Conservation (phyloP, 1,140 invertebrate species). For the Steinernema khuongi region DNA sequence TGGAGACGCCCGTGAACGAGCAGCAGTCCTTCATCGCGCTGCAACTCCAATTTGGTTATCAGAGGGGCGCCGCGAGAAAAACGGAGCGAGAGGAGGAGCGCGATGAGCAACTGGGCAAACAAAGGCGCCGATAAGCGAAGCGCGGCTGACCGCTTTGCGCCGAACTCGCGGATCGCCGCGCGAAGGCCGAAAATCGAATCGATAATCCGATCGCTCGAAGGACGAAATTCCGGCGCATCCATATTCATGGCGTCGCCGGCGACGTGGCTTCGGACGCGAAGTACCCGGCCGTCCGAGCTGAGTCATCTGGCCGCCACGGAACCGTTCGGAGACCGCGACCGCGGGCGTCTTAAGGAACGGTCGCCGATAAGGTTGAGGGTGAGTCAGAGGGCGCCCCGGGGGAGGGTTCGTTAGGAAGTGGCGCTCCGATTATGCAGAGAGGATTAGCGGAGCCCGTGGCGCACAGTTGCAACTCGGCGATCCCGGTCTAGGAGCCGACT, state of each 20-base stretch:
- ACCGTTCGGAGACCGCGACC: too few relatives aligned
- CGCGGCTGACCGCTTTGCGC: slow-evolving; percentile 2
- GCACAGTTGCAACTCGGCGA: too few relatives aligned
- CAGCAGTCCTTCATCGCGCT: slow-evolving; percentile 8
- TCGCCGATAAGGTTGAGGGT: background rate
- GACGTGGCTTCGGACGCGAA: background rate
- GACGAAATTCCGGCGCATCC: background rate
- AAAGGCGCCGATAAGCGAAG: background rate
- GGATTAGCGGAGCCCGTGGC: too few relatives aligned
- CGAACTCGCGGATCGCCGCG: background rate
- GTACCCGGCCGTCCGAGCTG: background rate
- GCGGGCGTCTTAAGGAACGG: background rate
- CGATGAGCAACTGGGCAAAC: slow-evolving; percentile 10
- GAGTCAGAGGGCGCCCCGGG: too few relatives aligned
- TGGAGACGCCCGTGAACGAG: slow-evolving; percentile 9
- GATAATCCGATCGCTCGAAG: slow-evolving; percentile 12
- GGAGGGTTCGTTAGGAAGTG: too few relatives aligned
- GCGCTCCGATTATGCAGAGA: too few relatives aligned
- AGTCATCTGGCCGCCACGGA: background rate
- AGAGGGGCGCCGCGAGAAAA: background rate
- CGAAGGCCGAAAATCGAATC: slow-evolving; percentile 5
- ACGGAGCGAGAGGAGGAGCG: background rate
- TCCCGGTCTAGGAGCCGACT: too few relatives aligned
- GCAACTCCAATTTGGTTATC: background rate
- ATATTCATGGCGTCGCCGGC: background rate